Percentiles rank a stretch among this genome's conserved stretches.
Evolutionary conservation across 2,113 vertebrate genomes (phyloP).

Genomic region (Rhodinocichla rosea): DNA sequence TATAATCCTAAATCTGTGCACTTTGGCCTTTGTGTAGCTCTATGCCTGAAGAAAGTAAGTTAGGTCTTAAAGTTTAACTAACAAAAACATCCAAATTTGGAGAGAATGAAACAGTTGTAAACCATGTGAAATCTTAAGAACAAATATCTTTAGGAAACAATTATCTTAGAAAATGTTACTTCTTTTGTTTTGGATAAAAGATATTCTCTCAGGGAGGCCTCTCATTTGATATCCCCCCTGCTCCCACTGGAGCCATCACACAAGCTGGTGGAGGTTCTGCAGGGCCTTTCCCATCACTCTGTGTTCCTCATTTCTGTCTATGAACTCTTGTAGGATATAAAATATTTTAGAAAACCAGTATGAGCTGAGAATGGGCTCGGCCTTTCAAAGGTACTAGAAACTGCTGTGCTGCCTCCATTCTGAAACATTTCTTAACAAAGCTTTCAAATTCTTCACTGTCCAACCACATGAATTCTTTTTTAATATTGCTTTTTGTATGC

Average conservation of each 20-base stretch:
- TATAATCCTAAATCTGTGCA: constrained; percentile 48
- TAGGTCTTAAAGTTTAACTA: background rate
- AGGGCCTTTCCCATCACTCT: accelerated
- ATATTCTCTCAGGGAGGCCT: background rate
- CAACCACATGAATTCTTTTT: background rate
- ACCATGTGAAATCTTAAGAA: background rate
- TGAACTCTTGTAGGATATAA: background rate
- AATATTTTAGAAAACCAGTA: background rate
- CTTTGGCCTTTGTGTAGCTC: background rate
- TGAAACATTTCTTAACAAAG: background rate
- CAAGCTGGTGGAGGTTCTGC: background rate
- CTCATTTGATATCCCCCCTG: background rate
- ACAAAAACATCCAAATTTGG: background rate
- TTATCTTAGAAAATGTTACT: background rate
- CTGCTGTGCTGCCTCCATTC: background rate
- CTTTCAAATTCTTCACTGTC: background rate
- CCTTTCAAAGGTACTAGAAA: background rate
- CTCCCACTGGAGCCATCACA: background rate
- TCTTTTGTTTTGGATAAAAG: background rate
- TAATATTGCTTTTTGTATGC: background rate
- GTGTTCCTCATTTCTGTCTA: background rate
- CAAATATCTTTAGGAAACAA: background rate
- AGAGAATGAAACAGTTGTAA: background rate
- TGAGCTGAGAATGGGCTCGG: background rate
- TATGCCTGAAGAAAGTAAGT: background rate